These are phyloP conservation scores for Geococcyx californianus DNA, from an alignment of 2,113 vertebrate species.

Conservation along the genomic window DNA sequence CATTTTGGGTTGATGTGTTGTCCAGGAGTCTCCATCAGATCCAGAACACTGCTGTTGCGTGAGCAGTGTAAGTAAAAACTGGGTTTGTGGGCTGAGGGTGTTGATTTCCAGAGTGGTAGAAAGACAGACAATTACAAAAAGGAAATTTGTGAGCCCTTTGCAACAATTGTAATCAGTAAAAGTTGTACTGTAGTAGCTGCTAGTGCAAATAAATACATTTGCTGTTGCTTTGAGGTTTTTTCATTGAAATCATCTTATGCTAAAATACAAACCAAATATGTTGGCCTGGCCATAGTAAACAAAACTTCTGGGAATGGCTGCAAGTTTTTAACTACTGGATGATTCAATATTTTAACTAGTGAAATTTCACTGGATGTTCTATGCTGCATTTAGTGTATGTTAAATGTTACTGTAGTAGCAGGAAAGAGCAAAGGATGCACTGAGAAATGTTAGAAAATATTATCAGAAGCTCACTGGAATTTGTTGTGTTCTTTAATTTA, in stretches of 20 bases:
- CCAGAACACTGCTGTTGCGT: not conserved
- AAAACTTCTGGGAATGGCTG: not conserved
- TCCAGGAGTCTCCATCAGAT: not conserved
- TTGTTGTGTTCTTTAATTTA: not conserved
- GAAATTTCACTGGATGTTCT: not conserved
- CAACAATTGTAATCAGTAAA: not conserved
- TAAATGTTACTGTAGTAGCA: not conserved
- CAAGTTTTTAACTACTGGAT: not conserved
- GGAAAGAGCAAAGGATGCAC: not conserved
- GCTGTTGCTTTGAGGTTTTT: not conserved
- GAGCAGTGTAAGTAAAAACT: not conserved
- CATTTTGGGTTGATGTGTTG: not conserved
- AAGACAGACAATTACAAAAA: not conserved
- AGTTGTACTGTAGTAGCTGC: not conserved
- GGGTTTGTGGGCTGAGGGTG: not conserved
- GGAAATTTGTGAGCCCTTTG: not conserved
- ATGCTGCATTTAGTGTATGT: not conserved
- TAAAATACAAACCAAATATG: not conserved
- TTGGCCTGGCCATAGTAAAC: not conserved
- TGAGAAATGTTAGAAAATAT: not conserved
- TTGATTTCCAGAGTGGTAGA: not conserved
- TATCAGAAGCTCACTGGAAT: not conserved
- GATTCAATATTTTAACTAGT: not conserved
- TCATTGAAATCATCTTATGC: not conserved
- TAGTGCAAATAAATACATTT: not conserved